These are phyloP conservation scores for Porites lobata DNA, from an alignment of 92 coral and sea anemone genomes.

Conservation along the genomic window DNA sequence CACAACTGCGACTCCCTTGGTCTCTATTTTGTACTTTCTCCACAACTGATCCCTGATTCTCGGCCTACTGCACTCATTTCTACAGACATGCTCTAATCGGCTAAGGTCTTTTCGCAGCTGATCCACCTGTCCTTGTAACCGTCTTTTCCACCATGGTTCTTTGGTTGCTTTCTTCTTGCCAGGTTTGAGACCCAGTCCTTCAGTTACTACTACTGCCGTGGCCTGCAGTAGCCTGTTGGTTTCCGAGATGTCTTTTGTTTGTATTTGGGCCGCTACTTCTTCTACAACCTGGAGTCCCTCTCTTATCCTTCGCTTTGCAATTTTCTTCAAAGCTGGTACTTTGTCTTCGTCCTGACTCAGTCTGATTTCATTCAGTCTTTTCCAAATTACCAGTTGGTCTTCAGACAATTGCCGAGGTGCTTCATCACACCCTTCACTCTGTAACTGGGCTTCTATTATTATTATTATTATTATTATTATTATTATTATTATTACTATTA, in stretches of 20 bases:
- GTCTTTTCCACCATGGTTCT: constrained; percentile 49
- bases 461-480: too few species aligned
- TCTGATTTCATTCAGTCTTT: constrained; percentile 42
- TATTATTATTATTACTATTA: too few species aligned
- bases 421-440: too few species aligned
- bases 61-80: constrained; percentile 48
- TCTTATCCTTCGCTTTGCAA: constrained; percentile 39
- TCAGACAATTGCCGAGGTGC: too few species aligned
- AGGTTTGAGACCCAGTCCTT: too few species aligned
- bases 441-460: too few species aligned
- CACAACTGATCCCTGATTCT: constrained; percentile 44
- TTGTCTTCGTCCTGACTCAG: constrained; percentile 42
- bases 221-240: too few species aligned
- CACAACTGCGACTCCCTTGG: constrained; percentile 49
- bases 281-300: constrained; percentile 45
- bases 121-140: constrained; percentile 48
- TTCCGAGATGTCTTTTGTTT: too few species aligned
- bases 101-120: constrained; percentile 51
- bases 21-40: constrained; percentile 41
- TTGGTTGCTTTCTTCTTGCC: constrained; percentile 35
- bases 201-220: too few species aligned
- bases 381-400: neutral
- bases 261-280: neutral
- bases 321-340: constrained; percentile 49
- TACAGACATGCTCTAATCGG: constrained; percentile 33